Evolutionary conservation across 2,113 vertebrate species (phyloP).

Genomic region (Arenaria interpres): DNA sequence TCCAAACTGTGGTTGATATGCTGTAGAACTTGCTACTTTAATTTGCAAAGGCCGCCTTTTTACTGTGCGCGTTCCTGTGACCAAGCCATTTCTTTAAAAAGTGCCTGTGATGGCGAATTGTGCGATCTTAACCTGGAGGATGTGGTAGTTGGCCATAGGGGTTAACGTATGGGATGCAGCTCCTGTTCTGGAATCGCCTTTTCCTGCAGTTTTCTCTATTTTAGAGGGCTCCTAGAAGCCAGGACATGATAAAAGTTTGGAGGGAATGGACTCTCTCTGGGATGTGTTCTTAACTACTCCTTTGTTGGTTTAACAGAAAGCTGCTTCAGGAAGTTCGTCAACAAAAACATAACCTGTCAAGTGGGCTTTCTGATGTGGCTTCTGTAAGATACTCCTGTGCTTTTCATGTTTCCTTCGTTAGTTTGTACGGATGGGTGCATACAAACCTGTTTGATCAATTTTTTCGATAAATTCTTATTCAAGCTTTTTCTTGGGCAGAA

Average conservation of each 20-base stretch:
- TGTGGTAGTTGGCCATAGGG: neutral
- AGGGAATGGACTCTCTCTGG: neutral
- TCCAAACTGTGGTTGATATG: neutral
- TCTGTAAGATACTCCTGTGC: neutral
- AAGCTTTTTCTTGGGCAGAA: neutral
- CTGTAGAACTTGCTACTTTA: neutral
- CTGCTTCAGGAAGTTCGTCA: neutral
- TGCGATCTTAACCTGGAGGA: neutral
- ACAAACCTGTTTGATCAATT: neutral
- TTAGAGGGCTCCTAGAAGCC: neutral
- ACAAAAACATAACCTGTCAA: neutral
- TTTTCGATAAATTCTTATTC: neutral
- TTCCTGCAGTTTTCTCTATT: neutral
- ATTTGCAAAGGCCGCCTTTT: neutral
- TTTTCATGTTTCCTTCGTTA: neutral
- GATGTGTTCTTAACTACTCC: neutral
- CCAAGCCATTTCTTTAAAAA: neutral
- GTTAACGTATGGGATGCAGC: neutral
- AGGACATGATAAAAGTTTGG: neutral
- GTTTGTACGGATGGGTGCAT: neutral
- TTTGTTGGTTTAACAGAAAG: constrained; percentile 4
- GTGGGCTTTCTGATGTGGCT: constrained; percentile 11
- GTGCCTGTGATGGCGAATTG: neutral
- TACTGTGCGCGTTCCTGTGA: neutral
- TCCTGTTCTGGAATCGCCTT: neutral